phyloP scores from a whole-genome alignment of 2,113 vertebrate species.

The Austrofundulus limnaeus region DNA sequence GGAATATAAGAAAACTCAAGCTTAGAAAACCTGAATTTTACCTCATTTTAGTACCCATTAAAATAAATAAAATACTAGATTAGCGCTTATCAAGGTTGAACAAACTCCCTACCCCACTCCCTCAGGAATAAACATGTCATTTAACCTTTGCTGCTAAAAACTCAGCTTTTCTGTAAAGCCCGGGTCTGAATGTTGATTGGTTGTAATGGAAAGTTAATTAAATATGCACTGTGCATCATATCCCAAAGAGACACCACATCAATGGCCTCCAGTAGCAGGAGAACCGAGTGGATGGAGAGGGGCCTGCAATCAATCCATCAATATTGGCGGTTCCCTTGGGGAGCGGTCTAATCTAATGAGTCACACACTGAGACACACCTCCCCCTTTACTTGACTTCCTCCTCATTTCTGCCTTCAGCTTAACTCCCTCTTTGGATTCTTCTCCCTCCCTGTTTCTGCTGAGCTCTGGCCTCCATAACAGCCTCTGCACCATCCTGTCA shows the following conservation, averaged over 20 bases:
- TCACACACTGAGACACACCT: slow-evolving; percentile 42
- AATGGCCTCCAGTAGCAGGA: slow-evolving; percentile 61
- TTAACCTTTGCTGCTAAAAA: slow-evolving; percentile 43
- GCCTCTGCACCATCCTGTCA: slow-evolving; percentile 34
- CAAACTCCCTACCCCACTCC: slow-evolving; percentile 14
- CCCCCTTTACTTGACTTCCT: slow-evolving; percentile 55
- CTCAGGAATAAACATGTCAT: slow-evolving; percentile 12
- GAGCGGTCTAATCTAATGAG: slow-evolving; percentile 71
- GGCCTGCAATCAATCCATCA: slow-evolving; percentile 75
- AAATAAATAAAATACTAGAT: neutral
- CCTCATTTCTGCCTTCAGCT: slow-evolving; percentile 25
- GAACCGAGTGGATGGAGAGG: slow-evolving; percentile 59
- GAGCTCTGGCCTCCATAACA: slow-evolving; percentile 7
- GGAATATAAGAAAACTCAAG: neutral
- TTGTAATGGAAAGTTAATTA: slow-evolving; percentile 62
- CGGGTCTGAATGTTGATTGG: slow-evolving; percentile 40
- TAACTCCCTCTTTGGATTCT: slow-evolving; percentile 20
- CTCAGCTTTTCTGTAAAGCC: slow-evolving; percentile 20
- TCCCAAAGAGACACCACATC: slow-evolving; percentile 62
- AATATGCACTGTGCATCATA: slow-evolving; percentile 65
- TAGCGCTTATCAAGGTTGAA: neutral
- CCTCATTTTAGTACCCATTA: too few relatives aligned
- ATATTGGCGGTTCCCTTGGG: slow-evolving; percentile 62
- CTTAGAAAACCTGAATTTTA: neutral
- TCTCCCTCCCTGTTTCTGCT: slow-evolving; percentile 21